Evolutionary conservation across 2,888 invertebrate genomes (phyloP).

Genomic region (Eristalis pertinax): DNA sequence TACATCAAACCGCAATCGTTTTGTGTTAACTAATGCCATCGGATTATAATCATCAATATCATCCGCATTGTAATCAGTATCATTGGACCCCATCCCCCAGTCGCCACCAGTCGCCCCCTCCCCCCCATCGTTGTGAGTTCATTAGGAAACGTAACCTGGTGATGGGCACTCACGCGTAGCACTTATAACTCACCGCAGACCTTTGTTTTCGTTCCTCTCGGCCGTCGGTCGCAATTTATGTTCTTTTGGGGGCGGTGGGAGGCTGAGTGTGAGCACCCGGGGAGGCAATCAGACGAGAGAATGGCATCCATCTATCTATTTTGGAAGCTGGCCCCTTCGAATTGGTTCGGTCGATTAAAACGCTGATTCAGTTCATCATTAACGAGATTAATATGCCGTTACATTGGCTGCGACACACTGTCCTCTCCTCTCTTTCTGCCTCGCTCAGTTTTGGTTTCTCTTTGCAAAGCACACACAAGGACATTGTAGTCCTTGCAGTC

Average conservation of each 20-base stretch:
- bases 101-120: neutral
- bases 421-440: neutral
- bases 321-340: slow-evolving; percentile 62
- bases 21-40: slow-evolving; percentile 70
- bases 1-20: slow-evolving; percentile 60
- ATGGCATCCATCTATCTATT: slow-evolving; percentile 69
- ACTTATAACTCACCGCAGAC: slow-evolving; percentile 50
- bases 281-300: slow-evolving; percentile 68
- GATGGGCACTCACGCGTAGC: slow-evolving; percentile 42
- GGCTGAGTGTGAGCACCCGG: neutral
- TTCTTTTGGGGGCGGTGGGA: neutral
- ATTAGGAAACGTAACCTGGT: slow-evolving; percentile 53
- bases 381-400: slow-evolving; percentile 81
- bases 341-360: slow-evolving; percentile 73
- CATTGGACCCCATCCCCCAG: slow-evolving; percentile 22
- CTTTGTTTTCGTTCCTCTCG: slow-evolving; percentile 47
- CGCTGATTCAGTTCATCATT: slow-evolving; percentile 82
- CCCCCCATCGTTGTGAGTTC: neutral
- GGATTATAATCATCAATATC: slow-evolving; percentile 70
- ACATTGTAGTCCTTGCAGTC: slow-evolving; percentile 52
- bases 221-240: slow-evolving; percentile 36
- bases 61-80: slow-evolving; percentile 56
- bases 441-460: neutral
- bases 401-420: slow-evolving; percentile 78
- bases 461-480: neutral